Conservation (phyloP, 2,113 vertebrate genomes). For the Panthera tigris region DNA sequence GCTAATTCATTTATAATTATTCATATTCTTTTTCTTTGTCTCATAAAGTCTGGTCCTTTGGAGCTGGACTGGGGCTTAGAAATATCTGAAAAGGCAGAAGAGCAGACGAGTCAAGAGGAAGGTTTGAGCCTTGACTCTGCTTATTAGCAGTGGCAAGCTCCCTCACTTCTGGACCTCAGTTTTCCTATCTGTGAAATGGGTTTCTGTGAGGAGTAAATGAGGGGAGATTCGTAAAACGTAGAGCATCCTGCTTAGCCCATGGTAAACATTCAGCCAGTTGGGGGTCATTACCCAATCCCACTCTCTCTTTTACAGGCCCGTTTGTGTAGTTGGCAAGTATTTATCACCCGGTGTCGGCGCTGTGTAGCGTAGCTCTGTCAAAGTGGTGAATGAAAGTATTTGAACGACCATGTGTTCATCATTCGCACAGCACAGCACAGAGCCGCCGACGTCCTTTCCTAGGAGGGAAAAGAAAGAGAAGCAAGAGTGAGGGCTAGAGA, state of each 20-base stretch:
- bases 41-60: background rate
- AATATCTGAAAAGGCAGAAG: background rate
- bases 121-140: background rate
- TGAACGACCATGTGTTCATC: rapidly evolving
- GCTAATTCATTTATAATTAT: background rate
- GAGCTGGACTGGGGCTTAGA: background rate
- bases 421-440: background rate
- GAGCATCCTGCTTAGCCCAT: background rate
- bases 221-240: background rate
- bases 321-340: background rate
- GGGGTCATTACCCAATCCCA: background rate
- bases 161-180: background rate
- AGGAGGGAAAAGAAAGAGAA: background rate
- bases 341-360: background rate
- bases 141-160: background rate
- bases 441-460: rapidly evolving
- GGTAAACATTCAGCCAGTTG: background rate
- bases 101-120: background rate
- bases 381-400: background rate
- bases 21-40: background rate
- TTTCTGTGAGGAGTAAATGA: background rate
- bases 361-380: background rate
- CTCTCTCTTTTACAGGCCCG: background rate
- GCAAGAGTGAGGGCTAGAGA: background rate
- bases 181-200: background rate